Evolutionary conservation across 2,888 invertebrate genomes (phyloP), one percentile per base, ranked within the genome.

Genomic region (Nipponacmea schrenckii): DNA sequence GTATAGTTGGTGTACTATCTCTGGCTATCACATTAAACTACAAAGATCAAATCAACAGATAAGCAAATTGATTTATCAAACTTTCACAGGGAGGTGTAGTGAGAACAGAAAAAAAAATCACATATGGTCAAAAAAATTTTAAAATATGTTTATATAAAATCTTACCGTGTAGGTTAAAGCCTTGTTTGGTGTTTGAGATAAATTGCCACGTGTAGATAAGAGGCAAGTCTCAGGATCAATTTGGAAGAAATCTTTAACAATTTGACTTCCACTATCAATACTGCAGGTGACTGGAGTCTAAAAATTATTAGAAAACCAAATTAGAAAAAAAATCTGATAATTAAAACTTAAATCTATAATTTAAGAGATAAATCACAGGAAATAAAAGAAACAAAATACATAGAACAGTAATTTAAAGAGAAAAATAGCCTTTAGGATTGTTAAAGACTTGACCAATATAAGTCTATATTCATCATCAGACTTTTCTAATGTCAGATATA

Each of bases 131-230:
- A n/a, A n/a, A n/a, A n/a, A n/a, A n/a, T n/a, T n/a, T n/a, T n/a
- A n/a, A n/a, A n/a, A n/a, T n/a, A n/a, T n/a, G n/a, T n/a, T 83
- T 70, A 82, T 14, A n/a, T 8, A 3, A 14, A 48, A n/a, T 66
- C 80, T 79, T 77, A 83, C 82, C 26, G 79, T 83, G 72, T 83
- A 83, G 70, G 79, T 77, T 39, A 77, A 76, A 64, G 75, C 69
- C 56, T 76, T 77, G 8, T 50, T 50, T 1, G 68, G 12, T 64
- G 83, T 81, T 27, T 73, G 64, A 7, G 68, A 72, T 10, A 83
- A 73, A 65, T 72, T 65, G 56, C 69, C 67, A 27, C 69, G 71
- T 2, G 82, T 77, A 46, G 75, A 74, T 5, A 83, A 71, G 15
- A 82, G 64, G 39, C 83, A 83, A 14, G 77, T 74, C 12, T 71